Evolutionary conservation across 2,888 invertebrate genomes (phyloP).

Genomic region (Thyatira batis): DNA sequence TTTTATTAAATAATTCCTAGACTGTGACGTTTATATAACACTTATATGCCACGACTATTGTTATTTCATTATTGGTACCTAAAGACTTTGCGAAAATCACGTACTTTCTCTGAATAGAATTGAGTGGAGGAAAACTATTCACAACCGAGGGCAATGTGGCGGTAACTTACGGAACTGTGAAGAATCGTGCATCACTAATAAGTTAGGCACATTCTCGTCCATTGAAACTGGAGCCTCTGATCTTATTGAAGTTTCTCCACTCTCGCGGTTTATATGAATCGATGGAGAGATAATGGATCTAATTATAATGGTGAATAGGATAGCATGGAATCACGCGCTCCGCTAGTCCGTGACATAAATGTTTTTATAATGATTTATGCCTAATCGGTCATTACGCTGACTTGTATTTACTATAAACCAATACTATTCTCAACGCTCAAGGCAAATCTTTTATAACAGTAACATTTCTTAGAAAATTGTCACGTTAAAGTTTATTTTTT

Average conservation of each 20-base stretch:
- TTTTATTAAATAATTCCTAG: no score
- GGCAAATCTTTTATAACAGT: slow-evolving; percentile 10
- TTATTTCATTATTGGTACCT: slow-evolving; percentile 14
- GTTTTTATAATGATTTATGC: slow-evolving; percentile 47
- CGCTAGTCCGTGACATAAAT: slow-evolving; percentile 67
- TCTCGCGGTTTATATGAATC: slow-evolving; percentile 35
- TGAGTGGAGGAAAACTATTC: slow-evolving; percentile 34
- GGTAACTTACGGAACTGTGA: slow-evolving; percentile 44
- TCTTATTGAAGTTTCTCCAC: slow-evolving; percentile 27
- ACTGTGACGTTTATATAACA: slow-evolving; percentile 16
- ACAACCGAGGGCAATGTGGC: slow-evolving; percentile 45
- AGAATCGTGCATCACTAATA: slow-evolving; percentile 64
- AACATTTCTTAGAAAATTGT: not conserved
- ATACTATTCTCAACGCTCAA: slow-evolving; percentile 18
- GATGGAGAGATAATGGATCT: slow-evolving; percentile 35
- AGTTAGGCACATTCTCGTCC: slow-evolving; percentile 40
- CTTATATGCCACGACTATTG: slow-evolving; percentile 17
- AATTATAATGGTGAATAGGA: slow-evolving; percentile 37
- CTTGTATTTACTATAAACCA: slow-evolving; percentile 28
- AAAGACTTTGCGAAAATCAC: slow-evolving; percentile 36
- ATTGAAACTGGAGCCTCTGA: slow-evolving; percentile 37
- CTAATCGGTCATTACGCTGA: slow-evolving; percentile 43
- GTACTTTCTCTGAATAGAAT: slow-evolving; percentile 55
- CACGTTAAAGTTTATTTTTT: no score
- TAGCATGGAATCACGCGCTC: slow-evolving; percentile 57